phyloP scores from a whole-genome alignment of 2,113 vertebrate genomes.

The Ictalurus furcatus region DNA sequence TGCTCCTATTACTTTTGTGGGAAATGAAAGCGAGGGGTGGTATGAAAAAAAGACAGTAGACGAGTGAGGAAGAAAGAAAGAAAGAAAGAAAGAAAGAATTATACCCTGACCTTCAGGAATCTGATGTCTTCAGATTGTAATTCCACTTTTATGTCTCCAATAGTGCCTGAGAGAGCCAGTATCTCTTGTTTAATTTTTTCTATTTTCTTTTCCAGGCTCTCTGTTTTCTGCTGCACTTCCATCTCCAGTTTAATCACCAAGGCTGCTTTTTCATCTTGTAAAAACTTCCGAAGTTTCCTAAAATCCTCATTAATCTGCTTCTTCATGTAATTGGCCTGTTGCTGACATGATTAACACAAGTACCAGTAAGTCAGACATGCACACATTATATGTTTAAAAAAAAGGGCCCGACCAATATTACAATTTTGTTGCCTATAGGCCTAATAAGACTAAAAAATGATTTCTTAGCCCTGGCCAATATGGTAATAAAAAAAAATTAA shows the following conservation, averaged over 20 bases:
- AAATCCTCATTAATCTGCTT: constrained; percentile 10
- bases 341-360: neutral
- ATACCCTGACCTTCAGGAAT: constrained; percentile 11
- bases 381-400: neutral
- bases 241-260: neutral
- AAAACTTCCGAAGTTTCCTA: constrained; percentile 18
- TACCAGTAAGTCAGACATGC: neutral
- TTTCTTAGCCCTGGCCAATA: neutral
- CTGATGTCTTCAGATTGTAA: constrained; percentile 1
- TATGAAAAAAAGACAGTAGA: neutral
- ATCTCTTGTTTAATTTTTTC: neutral
- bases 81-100: neutral
- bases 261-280: constrained; percentile 14
- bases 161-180: neutral
- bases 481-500: neutral
- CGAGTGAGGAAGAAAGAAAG: neutral
- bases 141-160: neutral
- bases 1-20: neutral
- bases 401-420: too few relatives aligned
- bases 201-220: constrained; percentile 1
- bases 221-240: neutral
- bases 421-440: neutral
- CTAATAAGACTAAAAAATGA: neutral
- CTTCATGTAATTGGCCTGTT: constrained; percentile 8
- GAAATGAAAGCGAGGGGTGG: neutral